phyloP scores from a whole-genome alignment of 2,113 vertebrate species.

The Lontra canadensis region DNA sequence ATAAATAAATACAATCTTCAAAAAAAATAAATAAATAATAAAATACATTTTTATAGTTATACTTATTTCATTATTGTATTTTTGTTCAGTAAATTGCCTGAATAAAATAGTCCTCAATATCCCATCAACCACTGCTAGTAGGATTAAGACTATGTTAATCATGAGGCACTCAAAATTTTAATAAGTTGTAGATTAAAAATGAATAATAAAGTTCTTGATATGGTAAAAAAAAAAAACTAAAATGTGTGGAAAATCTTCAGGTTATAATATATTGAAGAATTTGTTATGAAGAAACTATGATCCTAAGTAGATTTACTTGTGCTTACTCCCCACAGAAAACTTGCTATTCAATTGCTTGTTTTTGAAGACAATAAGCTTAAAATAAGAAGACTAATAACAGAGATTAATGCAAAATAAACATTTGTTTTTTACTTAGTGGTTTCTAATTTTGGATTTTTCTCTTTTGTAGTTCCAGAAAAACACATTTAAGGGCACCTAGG shows the following conservation, averaged over 20 bases:
- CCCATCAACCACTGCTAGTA: not conserved
- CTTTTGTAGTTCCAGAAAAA: not conserved
- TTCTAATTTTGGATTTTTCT: not conserved
- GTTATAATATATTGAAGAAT: slow-evolving; percentile 53
- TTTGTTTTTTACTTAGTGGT: not conserved
- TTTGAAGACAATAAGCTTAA: slow-evolving; percentile 26
- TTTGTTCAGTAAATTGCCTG: not conserved
- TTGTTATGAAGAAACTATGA: slow-evolving; percentile 27
- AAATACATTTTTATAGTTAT: not conserved
- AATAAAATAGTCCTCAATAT: not conserved
- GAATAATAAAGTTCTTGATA: not conserved
- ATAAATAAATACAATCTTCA: too few species aligned
- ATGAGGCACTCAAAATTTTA: not conserved
- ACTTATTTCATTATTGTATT: not conserved
- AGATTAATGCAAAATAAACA: not conserved
- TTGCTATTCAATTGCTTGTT: not conserved
- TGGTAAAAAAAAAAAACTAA: not conserved
- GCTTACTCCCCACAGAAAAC: not conserved
- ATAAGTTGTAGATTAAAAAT: not conserved
- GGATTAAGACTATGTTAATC: not conserved
- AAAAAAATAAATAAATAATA: too few species aligned
- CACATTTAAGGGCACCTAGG: not conserved
- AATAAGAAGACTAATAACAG: not conserved
- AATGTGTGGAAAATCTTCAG: not conserved
- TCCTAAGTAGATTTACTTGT: slow-evolving; percentile 29